Conservation (phyloP, 2,113 vertebrate species). For the Lethenteron camtschaticum region DNA sequence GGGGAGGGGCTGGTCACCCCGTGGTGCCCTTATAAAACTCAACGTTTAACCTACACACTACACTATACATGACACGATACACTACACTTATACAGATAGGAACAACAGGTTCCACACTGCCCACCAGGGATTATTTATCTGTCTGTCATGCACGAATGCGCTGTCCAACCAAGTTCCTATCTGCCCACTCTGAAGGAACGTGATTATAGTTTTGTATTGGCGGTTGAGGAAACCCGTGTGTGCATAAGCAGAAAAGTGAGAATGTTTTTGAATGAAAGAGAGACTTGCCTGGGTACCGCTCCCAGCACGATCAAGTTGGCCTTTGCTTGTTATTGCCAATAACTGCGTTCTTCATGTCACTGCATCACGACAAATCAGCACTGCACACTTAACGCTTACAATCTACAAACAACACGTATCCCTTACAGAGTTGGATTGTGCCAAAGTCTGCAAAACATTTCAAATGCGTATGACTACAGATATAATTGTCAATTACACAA, state of each 20-base stretch:
- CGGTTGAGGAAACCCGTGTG: neutral
- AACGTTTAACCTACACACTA: too few relatives aligned
- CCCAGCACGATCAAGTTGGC: slow-evolving; percentile 97
- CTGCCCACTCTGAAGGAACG: too few relatives aligned
- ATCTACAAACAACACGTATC: neutral
- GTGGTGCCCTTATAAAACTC: too few relatives aligned
- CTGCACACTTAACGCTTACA: slow-evolving; percentile 17
- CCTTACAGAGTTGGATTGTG: neutral
- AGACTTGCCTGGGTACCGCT: slow-evolving; percentile 74
- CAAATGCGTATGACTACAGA: neutral
- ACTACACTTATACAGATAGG: too few relatives aligned
- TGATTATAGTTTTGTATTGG: too few relatives aligned
- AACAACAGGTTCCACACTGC: too few relatives aligned
- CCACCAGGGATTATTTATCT: too few relatives aligned
- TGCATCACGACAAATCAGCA: slow-evolving; percentile 30
- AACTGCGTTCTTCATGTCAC: slow-evolving; percentile 99
- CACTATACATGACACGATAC: too few relatives aligned
- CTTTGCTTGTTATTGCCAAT: slow-evolving; percentile 99
- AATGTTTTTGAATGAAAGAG: slow-evolving; percentile 1
- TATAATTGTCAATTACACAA: neutral
- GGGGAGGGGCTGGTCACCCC: too few relatives aligned
- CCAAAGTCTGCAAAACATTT: neutral
- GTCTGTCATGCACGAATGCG: too few relatives aligned
- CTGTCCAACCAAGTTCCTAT: too few relatives aligned
- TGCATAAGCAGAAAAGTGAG: slow-evolving; percentile 22